Evolutionary conservation across 1,140 invertebrate genomes (phyloP).

Genomic region (Brachionus plicatilis): DNA sequence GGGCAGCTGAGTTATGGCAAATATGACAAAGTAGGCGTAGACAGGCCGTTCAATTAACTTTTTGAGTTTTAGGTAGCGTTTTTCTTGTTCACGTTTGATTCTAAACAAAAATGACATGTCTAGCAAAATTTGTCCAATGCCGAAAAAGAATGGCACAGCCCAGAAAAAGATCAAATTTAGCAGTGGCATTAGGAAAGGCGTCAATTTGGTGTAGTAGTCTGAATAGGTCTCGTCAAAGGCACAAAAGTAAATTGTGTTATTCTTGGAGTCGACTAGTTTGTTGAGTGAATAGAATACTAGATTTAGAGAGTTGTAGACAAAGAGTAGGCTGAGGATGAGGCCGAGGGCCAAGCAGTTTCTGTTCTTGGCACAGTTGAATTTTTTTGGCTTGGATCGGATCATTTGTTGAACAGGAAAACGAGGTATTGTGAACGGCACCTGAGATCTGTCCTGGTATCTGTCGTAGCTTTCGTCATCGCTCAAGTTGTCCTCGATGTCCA

Average conservation of each 20-base stretch:
- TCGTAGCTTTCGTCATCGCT: background rate
- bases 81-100: slow-evolving; percentile 25
- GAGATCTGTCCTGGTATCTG: background rate
- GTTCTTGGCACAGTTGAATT: background rate
- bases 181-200: background rate
- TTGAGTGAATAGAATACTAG: slow-evolving; percentile 18
- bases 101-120: slow-evolving; percentile 12
- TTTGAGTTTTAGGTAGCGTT: background rate
- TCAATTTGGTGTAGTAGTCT: background rate
- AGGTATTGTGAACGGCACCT: background rate
- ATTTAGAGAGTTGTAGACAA: slow-evolving; percentile 14
- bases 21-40: slow-evolving; percentile 1
- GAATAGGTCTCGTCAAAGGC: slow-evolving; percentile 25
- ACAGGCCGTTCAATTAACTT: slow-evolving; percentile 23
- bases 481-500: background rate
- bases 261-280: background rate
- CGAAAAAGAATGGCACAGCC: background rate
- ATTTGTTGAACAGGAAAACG: background rate
- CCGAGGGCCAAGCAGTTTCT: background rate
- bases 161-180: slow-evolving; percentile 6
- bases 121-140: background rate
- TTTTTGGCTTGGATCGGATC: background rate
- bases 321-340: background rate
- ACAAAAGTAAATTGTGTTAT: slow-evolving; percentile 9
- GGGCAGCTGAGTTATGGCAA: background rate